Conservation (phyloP, 2,797 vertebrate genomes). For the Eidolon dupreanum region DNA sequence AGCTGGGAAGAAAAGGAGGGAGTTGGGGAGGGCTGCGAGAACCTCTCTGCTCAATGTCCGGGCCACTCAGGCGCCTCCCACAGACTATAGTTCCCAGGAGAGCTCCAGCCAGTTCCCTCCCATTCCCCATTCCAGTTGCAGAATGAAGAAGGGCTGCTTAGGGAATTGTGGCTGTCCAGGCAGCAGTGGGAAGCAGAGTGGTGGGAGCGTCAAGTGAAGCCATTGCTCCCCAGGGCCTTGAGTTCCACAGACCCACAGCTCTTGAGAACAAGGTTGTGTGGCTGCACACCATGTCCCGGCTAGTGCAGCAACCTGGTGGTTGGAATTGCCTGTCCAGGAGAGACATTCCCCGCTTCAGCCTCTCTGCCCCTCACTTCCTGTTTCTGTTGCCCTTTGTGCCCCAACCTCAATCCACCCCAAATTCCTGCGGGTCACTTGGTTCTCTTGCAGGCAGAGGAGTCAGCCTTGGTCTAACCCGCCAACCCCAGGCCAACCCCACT, state of each 20-base stretch:
- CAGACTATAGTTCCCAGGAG: background rate
- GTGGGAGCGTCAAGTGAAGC: background rate
- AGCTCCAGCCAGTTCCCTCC: accelerated
- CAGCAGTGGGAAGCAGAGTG: background rate
- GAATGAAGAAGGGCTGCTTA: background rate
- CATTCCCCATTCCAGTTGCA: too few relatives aligned
- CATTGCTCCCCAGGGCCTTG: accelerated
- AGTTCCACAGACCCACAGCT: background rate
- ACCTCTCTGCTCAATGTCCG: too few relatives aligned
- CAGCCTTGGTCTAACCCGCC: background rate
- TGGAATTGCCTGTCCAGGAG: background rate
- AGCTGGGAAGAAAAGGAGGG: background rate
- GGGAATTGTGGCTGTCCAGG: background rate
- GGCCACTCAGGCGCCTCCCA: background rate
- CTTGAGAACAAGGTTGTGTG: accelerated
- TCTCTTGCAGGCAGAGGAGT: background rate
- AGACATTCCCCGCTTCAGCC: background rate
- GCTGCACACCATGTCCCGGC: accelerated
- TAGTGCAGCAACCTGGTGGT: accelerated
- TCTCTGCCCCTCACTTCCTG: constrained; percentile 47
- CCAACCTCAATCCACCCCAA: background rate
- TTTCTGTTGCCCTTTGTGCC: background rate
- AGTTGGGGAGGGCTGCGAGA: background rate
- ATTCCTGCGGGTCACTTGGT: background rate
- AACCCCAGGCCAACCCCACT: too few relatives aligned